Percentiles rank a stretch among this genome's conserved stretches.
Conservation (phyloP, 1,140 invertebrate genomes). For the Cyphomyrmex costatus region DNA sequence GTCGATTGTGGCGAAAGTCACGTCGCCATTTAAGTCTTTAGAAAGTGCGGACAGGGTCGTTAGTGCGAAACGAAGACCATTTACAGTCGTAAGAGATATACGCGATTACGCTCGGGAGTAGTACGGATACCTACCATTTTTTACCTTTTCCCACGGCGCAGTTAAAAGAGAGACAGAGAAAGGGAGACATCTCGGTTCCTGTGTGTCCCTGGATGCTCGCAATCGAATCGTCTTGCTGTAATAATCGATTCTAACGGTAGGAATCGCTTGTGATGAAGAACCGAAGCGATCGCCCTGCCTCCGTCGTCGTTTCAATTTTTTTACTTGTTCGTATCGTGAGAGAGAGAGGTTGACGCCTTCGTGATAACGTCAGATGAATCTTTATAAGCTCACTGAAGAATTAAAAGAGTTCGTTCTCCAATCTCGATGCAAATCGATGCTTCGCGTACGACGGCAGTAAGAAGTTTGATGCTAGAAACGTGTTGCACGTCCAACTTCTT, state of each 20-base stretch:
- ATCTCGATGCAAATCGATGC: conserved; percentile 47
- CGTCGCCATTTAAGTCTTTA: conserved; percentile 39
- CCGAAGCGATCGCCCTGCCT: neutral
- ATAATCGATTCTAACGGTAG: conserved; percentile 46
- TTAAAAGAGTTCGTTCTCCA: conserved; percentile 11
- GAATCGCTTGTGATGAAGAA: neutral
- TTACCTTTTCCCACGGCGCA: conserved; percentile 44
- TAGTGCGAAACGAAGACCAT: conserved; percentile 49
- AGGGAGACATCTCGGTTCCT: conserved; percentile 5
- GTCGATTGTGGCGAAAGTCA: conserved; percentile 36
- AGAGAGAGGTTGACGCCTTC: conserved; percentile 1
- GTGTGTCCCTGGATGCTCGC: conserved; percentile 16
- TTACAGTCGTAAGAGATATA: conserved; percentile 36
- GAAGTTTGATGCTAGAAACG: conserved; percentile 39
- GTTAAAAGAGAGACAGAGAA: neutral
- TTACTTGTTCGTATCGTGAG: neutral
- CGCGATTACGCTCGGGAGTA: conserved; percentile 13
- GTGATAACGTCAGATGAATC: conserved; percentile 1
- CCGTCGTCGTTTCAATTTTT: neutral
- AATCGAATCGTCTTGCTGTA: neutral
- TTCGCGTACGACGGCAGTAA: neutral
- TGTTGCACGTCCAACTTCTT: conserved; percentile 35
- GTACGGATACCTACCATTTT: conserved; percentile 23
- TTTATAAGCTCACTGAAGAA: neutral
- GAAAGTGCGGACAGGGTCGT: conserved; percentile 60